Evolutionary conservation across 2,888 invertebrate genomes (phyloP), one percentile per base, ranked within the genome.

Genomic region (Imbricaverruca yamaguchii): DNA sequence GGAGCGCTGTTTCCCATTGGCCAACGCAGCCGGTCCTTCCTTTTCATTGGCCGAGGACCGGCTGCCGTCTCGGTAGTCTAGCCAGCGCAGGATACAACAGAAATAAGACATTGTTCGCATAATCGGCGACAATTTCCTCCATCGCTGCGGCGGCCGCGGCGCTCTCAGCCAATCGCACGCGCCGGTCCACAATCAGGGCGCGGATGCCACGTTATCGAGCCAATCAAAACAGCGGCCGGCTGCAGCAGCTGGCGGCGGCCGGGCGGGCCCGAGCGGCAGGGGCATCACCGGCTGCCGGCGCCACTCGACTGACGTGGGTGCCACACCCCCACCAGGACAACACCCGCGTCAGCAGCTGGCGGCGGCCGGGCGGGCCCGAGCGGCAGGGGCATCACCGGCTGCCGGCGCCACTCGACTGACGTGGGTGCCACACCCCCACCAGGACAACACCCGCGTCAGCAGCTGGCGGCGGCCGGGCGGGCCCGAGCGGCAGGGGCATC

Each of bases 171-270:
- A 74, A 74, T 74, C 18, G 21, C 15, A 53, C 13, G 21, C 21
- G 53, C 12, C 69, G 15, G 21, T 21, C 55, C 7, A 23, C 55
- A 11, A 53, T 53, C 55, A 12, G 18, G 21, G 53, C 74, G 74
- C 21, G 21, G 55, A 74, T 74, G 74, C 74, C 23, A 23, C 74
- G 15, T 74, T 53, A 74, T 74, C 21, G 74, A 55, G 74, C 74
- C 74, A 74, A 74, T 74, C 74, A 74, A 74, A 55, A 25, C 25
- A 18, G 65, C 65, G 65, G 65, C 23, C 61, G 65, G 23, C 65
- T 7, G 65, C 65, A 23, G 23, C 65, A 23, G 12, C 69, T 18
- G 69, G 69, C 67, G 25, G 25, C 23, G 10, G 11, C 2, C n/a
- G 9, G 69, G 4, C 69, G n/a, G 39, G 13, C 69, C 7, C 1